Evolutionary conservation across 2,797 vertebrate species (phyloP).

Genomic region (Anas bahamensis): DNA sequence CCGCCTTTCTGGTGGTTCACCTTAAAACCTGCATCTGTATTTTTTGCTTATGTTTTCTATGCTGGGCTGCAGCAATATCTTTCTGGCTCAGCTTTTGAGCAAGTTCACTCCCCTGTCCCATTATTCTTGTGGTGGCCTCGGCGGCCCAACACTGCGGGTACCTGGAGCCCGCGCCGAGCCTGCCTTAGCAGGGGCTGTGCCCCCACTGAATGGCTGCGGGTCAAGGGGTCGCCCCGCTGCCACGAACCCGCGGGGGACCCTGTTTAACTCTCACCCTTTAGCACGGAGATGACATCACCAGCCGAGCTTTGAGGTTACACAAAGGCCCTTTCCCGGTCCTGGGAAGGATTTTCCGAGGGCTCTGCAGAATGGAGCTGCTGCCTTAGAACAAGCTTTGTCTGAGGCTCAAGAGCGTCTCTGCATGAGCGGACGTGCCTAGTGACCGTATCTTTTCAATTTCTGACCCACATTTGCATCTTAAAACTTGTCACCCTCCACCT

Average conservation of each 20-base stretch:
- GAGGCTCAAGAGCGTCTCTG: not conserved
- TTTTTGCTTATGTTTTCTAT: not conserved
- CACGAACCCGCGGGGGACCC: not conserved
- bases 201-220: not conserved
- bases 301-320: constrained; percentile 32
- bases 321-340: constrained; percentile 56
- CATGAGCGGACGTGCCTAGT: constrained; percentile 17
- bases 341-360: constrained; percentile 42
- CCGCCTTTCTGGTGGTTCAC: not conserved
- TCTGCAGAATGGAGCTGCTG: constrained; percentile 19
- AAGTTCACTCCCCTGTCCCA: not conserved
- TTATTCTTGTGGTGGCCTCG: not conserved
- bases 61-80: not conserved
- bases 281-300: constrained; percentile 51
- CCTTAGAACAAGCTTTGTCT: constrained; percentile 49
- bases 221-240: not conserved
- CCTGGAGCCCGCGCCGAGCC: not conserved
- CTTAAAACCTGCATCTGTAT: not conserved
- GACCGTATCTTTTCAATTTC: constrained; percentile 53
- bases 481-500: constrained; percentile 38
- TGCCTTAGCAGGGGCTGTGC: not conserved
- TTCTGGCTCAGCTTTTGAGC: not conserved
- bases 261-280: constrained; percentile 25
- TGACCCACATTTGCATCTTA: constrained; percentile 70
- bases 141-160: not conserved